These are phyloP conservation scores for Hyphantria cunea DNA, from an alignment of 1,140 invertebrate species.

Conservation along the genomic window DNA sequence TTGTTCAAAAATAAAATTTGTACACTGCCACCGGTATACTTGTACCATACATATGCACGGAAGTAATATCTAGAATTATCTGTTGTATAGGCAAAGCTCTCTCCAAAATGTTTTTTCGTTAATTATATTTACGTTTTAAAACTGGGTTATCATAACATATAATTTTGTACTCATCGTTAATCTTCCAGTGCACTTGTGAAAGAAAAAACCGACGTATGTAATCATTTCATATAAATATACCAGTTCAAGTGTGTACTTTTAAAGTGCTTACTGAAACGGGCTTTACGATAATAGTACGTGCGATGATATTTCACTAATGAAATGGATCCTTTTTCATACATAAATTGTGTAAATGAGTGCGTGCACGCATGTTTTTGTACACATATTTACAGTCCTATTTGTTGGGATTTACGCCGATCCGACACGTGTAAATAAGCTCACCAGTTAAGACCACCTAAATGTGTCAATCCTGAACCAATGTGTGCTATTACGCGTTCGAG, in stretches of 20 bases:
- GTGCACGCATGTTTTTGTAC: conserved; percentile 19
- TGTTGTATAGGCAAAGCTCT: conserved; percentile 4
- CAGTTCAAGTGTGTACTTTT: conserved; percentile 41
- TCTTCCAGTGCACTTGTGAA: conserved; percentile 7
- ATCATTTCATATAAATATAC: conserved; percentile 38
- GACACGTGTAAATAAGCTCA: conserved; percentile 41
- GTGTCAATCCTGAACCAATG: conserved; percentile 57
- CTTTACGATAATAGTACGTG: conserved; percentile 20
- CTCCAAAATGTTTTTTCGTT: conserved; percentile 11
- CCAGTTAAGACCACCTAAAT: conserved; percentile 44
- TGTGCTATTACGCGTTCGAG: conserved; percentile 44
- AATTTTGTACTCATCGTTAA: conserved; percentile 12
- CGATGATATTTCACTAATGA: neutral
- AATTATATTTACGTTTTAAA: conserved; percentile 16
- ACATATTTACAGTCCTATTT: conserved; percentile 40
- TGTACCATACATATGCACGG: conserved; percentile 3
- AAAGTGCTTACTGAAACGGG: neutral
- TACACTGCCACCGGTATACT: no score
- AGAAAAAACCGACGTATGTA: neutral
- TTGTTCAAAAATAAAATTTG: conserved; percentile 7
- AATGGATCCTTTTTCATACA: neutral
- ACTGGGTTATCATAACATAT: conserved; percentile 18
- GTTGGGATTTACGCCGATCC: conserved; percentile 42
- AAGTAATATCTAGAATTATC: conserved; percentile 29
- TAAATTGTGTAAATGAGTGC: conserved; percentile 10